Percentiles rank a stretch among this genome's conserved stretches.
Conservation (phyloP, 2,888 invertebrate genomes). For the Drosophila mimetica region DNA sequence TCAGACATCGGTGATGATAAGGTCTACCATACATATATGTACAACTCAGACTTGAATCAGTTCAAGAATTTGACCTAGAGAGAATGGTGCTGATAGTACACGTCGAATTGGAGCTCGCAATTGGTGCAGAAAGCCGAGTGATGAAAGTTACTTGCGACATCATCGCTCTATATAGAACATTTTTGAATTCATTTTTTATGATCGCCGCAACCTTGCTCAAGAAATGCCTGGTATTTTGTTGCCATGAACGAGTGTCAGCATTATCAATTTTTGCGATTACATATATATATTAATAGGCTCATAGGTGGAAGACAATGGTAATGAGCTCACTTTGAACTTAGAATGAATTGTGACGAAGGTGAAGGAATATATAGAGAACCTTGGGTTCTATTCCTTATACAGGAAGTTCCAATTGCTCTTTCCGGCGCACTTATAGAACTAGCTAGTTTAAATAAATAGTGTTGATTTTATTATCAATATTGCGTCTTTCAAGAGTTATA, state of each 20-base stretch:
- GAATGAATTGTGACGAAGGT: constrained; percentile 27
- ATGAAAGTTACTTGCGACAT: constrained; percentile 73
- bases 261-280: constrained; percentile 15
- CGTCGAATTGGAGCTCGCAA: constrained; percentile 50
- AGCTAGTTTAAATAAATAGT: constrained; percentile 6
- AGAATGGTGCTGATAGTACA: constrained; percentile 39
- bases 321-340: constrained; percentile 40
- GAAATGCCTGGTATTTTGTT: constrained; percentile 39
- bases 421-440: background rate
- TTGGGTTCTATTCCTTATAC: constrained; percentile 5
- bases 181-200: constrained; percentile 8
- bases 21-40: constrained; percentile 2
- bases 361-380: constrained; percentile 32
- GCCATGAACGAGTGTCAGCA: constrained; percentile 42
- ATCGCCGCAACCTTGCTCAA: constrained; percentile 56
- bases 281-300: constrained; percentile 1
- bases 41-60: constrained; percentile 62
- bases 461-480: constrained; percentile 7
- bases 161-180: constrained; percentile 20
- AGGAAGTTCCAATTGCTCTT: constrained; percentile 25
- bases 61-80: constrained; percentile 79
- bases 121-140: constrained; percentile 73
- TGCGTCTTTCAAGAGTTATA: constrained; percentile 8
- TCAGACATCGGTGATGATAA: constrained; percentile 25
- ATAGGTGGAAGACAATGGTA: constrained; percentile 17